phyloP scores from a whole-genome alignment of 2,888 invertebrate species.

The Caenorhabditis becei region DNA sequence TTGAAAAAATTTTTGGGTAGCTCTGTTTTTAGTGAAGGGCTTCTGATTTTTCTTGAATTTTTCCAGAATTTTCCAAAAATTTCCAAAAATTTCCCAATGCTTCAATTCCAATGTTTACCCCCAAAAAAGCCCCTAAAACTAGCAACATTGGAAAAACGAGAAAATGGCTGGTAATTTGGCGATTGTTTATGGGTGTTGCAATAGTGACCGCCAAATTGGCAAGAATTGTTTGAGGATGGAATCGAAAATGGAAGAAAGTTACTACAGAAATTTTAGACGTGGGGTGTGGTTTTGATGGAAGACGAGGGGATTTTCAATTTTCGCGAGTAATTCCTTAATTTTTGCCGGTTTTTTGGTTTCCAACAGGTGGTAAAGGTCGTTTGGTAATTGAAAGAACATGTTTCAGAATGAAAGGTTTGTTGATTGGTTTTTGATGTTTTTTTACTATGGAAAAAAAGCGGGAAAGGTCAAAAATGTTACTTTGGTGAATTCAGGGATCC shows the following conservation, averaged over 20 bases:
- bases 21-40: too few relatives aligned
- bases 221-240: too few relatives aligned
- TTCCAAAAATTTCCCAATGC: too few relatives aligned
- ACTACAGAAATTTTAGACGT: too few relatives aligned
- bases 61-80: too few relatives aligned
- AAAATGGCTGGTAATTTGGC: slow-evolving; percentile 44
- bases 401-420: neutral
- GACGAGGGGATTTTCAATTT: neutral
- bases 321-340: neutral
- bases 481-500: too few relatives aligned
- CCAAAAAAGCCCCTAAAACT: neutral
- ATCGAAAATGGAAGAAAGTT: too few relatives aligned
- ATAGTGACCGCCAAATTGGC: slow-evolving; percentile 4
- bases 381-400: slow-evolving; percentile 30
- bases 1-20: too few relatives aligned
- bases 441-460: neutral
- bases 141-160: slow-evolving; percentile 6
- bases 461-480: too few relatives aligned
- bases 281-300: slow-evolving; percentile 3
- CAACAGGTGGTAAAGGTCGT: neutral
- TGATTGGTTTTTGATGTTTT: slow-evolving; percentile 9
- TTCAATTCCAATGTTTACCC: too few relatives aligned
- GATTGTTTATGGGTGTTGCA: slow-evolving; percentile 27
- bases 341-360: neutral
- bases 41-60: too few relatives aligned